phyloP scores from a whole-genome alignment of 2,113 vertebrate genomes.

The Odobenus rosmarus region DNA sequence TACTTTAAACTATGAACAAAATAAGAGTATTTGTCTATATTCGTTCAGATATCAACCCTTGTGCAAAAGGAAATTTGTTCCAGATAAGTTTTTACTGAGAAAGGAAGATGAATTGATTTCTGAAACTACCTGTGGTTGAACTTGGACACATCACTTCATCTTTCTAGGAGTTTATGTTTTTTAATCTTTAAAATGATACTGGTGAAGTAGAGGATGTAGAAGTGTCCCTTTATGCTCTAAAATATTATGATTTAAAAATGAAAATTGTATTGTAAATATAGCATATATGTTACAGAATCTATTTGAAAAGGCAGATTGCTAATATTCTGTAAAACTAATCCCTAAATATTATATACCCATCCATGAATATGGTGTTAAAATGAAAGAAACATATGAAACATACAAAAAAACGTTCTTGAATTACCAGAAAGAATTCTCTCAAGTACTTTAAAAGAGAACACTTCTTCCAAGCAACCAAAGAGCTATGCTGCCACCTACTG shows the following conservation, averaged over 20 bases:
- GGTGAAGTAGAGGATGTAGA: not conserved
- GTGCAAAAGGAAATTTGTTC: not conserved
- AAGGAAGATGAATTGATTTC: constrained; percentile 10
- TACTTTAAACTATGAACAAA: not conserved
- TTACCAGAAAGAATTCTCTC: not conserved
- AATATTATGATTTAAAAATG: not conserved
- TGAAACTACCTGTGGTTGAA: not conserved
- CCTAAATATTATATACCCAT: not conserved
- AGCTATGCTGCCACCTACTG: constrained; percentile 88
- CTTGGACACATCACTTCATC: not conserved
- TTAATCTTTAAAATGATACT: not conserved
- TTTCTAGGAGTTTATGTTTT: not conserved
- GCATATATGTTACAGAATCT: not conserved
- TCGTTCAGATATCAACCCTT: not conserved
- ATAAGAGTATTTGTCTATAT: not conserved
- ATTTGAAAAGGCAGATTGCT: not conserved
- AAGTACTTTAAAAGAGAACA: not conserved
- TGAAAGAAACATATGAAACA: not conserved
- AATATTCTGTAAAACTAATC: not conserved
- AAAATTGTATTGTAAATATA: not conserved
- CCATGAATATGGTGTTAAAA: not conserved
- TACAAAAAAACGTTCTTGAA: not conserved
- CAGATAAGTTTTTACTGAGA: not conserved
- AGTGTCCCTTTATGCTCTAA: not conserved
- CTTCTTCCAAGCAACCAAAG: constrained; percentile 61